A percentile compares a stretch with the other conserved stretches of the same genome.
Evolutionary conservation across 2,113 vertebrate species (phyloP).

Genomic region (Oncorhynchus kisutch): DNA sequence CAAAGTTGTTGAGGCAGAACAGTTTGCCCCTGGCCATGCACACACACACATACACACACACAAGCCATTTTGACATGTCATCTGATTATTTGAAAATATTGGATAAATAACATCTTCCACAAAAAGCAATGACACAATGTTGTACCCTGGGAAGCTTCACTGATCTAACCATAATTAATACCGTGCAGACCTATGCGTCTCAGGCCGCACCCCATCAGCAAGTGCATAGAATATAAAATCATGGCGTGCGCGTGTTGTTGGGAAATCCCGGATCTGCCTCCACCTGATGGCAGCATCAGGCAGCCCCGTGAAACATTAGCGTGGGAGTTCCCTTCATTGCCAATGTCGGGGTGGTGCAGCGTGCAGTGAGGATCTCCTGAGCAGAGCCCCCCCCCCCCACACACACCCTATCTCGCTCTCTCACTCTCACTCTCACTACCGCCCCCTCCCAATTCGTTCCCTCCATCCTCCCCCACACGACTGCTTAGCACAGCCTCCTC

Average conservation of each 20-base stretch:
- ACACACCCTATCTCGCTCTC: conserved; percentile 32
- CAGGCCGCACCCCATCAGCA: not conserved
- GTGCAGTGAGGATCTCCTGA: conserved; percentile 51
- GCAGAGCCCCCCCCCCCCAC: not conserved
- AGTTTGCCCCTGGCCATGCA: too few species aligned
- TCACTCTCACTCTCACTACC: conserved; percentile 15
- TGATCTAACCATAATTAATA: not conserved
- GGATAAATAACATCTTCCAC: too few species aligned
- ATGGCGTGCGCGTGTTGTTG: conserved; percentile 56
- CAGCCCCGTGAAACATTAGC: conserved; percentile 77
- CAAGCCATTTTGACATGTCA: too few species aligned
- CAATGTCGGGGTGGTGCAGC: conserved; percentile 69
- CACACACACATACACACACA: too few species aligned
- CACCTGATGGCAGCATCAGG: conserved; percentile 80
- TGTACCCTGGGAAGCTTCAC: not conserved
- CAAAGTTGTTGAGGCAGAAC: too few species aligned
- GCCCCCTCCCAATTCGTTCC: conserved; percentile 32
- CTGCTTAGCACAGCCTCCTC: conserved; percentile 62
- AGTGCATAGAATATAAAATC: conserved; percentile 44
- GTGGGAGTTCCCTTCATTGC: conserved; percentile 82
- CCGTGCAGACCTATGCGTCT: not conserved
- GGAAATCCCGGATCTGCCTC: conserved; percentile 75
- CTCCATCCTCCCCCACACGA: conserved; percentile 75
- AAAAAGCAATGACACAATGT: too few species aligned
- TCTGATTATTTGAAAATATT: too few species aligned